Percentiles rank a stretch among this genome's conserved stretches.
These are phyloP conservation scores for Eidolon dupreanum DNA, from an alignment of 2,797 vertebrate genomes.

Conservation along the genomic window DNA sequence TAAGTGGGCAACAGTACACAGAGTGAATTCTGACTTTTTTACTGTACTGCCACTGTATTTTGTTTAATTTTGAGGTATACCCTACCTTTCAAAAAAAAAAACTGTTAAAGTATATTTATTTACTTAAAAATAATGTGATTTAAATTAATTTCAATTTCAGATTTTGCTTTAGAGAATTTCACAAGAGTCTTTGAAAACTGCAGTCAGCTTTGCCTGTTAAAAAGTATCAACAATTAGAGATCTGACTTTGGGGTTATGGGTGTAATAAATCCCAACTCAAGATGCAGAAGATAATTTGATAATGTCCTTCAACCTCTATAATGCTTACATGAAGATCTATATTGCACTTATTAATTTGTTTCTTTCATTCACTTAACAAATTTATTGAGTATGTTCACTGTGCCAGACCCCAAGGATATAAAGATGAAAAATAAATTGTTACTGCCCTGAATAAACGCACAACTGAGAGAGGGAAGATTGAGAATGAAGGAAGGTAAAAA, in stretches of 20 bases:
- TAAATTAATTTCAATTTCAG: slow-evolving; percentile 44
- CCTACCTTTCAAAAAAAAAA: neutral
- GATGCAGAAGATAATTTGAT: neutral
- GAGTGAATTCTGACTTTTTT: slow-evolving; percentile 25
- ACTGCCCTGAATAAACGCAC: neutral
- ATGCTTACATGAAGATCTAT: neutral
- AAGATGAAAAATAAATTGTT: neutral
- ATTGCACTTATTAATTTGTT: slow-evolving; percentile 18
- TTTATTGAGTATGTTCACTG: neutral
- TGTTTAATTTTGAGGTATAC: slow-evolving; percentile 4
- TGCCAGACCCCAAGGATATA: neutral
- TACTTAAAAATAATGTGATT: slow-evolving; percentile 33
- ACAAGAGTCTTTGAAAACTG: slow-evolving; percentile 1
- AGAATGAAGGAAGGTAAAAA: neutral
- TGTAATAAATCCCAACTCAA: neutral
- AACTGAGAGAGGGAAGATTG: neutral
- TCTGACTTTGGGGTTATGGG: neutral
- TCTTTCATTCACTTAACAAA: slow-evolving; percentile 2
- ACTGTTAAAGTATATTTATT: neutral
- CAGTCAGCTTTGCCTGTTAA: neutral
- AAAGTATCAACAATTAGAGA: neutral
- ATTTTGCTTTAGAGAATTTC: neutral
- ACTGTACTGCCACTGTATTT: neutral
- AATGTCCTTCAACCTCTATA: neutral
- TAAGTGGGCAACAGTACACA: neutral